Evolutionary conservation across 2,113 vertebrate species (phyloP).

Genomic region (Chinchilla lanigera): DNA sequence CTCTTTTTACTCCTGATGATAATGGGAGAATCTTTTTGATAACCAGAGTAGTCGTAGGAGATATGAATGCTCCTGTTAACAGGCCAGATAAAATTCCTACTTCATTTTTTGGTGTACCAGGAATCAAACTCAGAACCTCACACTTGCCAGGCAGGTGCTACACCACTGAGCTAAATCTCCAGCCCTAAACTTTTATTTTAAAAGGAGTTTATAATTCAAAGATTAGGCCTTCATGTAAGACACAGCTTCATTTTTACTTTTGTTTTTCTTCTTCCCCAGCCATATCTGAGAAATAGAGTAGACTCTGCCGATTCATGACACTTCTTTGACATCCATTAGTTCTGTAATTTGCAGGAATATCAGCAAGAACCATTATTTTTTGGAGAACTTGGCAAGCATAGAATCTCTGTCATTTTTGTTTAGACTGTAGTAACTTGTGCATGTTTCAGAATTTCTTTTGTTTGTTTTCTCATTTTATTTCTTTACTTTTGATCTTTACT

Average conservation of each 20-base stretch:
- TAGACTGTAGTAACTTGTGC: background rate
- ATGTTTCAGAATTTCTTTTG: background rate
- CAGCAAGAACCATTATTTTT: background rate
- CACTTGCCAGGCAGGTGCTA: no score
- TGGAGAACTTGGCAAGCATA: background rate
- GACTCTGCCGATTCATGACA: fast-evolving
- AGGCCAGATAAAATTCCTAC: background rate
- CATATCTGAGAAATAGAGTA: background rate
- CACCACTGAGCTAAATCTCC: no score
- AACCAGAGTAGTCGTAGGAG: background rate
- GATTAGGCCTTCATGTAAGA: background rate
- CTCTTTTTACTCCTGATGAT: background rate
- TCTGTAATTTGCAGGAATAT: fast-evolving
- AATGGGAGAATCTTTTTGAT: background rate
- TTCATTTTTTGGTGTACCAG: background rate
- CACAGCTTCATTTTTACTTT: background rate
- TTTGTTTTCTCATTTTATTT: background rate
- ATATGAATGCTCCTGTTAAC: background rate
- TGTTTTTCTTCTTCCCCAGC: background rate
- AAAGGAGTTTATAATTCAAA: background rate
- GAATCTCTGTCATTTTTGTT: background rate
- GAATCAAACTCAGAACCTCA: no score
- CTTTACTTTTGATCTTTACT: background rate
- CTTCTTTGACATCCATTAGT: background rate
- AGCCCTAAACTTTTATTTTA: background rate